Base-by-base conservation (phyloP, 1,140 invertebrate genomes). In the Liolophura sinensis region DNA sequence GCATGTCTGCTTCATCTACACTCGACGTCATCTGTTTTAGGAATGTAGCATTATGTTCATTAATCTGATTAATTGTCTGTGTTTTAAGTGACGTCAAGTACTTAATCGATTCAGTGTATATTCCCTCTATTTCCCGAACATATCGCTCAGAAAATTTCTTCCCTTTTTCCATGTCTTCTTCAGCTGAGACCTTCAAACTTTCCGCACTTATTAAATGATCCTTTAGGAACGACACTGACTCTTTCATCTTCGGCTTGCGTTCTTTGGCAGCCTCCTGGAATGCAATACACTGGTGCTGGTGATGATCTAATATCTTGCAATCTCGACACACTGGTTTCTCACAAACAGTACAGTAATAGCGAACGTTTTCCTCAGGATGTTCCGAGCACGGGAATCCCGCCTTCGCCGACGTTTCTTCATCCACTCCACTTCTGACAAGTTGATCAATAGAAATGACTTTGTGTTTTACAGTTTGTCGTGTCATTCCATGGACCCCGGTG, bases 261-360 rank as follows among this genome's bases (percentile, higher is more conserved):
- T 20, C 51, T 12, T 54, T 24, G 24, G 24, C 18, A 54, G 51
- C 51, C 24, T n/a, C 51, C 7, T n/a, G 51, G 24, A 54, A 24
- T 5, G 51, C 18, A 12, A 12, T n/a, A 12, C n/a, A 54, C 3
- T 54, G 18, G 12, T 54, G 51, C 7, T 54, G n/a, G 24, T 54
- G n/a, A 12, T 54, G 51, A 24, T 54, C 51, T 12, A 54, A 24
- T 5, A 12, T 12, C 51, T 54, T 54, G 51, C 51, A 54, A 24
- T 54, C 51, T 24, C 51, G 51, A 54, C 51, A 54, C n/a, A 54
- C 24, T 54, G 51, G 51, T 12, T n/a, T 54, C 51, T 54, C n/a
- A 24, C 51, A 54, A 54, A 24, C n/a, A 4, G 24, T n/a, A 12
- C 51, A 54, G 51, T 54, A 54, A 54, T 54, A 54, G 3, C 24